phyloP scores from a whole-genome alignment of 2,888 invertebrate species.

The Drosophila gaucha region DNA sequence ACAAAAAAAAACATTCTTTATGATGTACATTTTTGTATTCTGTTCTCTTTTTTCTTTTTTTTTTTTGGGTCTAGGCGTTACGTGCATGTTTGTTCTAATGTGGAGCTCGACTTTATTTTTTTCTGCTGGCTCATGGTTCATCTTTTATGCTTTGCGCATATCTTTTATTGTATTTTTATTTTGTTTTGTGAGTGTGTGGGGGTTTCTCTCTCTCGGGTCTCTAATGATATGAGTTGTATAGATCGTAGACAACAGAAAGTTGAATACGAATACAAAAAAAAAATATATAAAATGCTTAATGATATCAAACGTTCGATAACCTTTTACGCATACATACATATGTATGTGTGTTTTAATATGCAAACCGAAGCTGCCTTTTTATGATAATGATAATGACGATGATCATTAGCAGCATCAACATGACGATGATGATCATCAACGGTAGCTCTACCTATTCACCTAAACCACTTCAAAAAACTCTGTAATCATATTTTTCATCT shows the following conservation, averaged over 20 bases:
- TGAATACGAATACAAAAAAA: conserved; percentile 37
- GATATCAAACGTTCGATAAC: conserved; percentile 83
- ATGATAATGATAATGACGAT: conserved; percentile 26
- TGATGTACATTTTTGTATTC: conserved; percentile 15
- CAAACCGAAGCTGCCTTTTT: conserved; percentile 56
- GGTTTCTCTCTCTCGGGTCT: conserved; percentile 29
- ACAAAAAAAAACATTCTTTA: conserved; percentile 18
- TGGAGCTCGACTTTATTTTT: conserved; percentile 28
- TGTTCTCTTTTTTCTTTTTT: background rate
- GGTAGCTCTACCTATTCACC: conserved; percentile 65
- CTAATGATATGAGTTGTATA: conserved; percentile 57
- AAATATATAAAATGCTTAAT: conserved; percentile 60
- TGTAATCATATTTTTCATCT: conserved; percentile 7
- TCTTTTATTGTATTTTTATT: conserved; percentile 23
- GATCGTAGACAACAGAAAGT: conserved; percentile 49
- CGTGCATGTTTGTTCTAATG: conserved; percentile 51
- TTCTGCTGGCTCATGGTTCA: conserved; percentile 75
- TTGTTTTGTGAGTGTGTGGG: conserved; percentile 38
- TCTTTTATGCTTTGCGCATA: conserved; percentile 66
- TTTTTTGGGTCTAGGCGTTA: conserved; percentile 41
- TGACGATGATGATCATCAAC: conserved; percentile 38
- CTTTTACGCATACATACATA: conserved; percentile 71
- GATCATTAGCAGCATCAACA: conserved; percentile 38
- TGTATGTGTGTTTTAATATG: conserved; percentile 78
- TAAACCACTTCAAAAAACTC: conserved; percentile 10